Evolutionary conservation across 1,140 invertebrate species (phyloP).

Genomic region (Helicoverpa zea): DNA sequence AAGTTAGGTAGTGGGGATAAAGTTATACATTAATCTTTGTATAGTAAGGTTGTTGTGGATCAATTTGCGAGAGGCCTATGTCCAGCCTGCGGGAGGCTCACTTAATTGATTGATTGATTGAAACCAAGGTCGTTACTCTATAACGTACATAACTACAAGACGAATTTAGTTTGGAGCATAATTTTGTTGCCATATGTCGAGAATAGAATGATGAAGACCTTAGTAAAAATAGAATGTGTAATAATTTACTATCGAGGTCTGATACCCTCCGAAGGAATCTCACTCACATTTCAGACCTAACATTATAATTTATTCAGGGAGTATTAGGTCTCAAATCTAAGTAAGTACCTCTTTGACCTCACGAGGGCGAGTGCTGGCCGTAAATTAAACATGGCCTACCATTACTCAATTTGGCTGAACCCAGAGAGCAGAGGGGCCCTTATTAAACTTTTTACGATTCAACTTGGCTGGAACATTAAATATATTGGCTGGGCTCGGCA

Average conservation of each 20-base stretch:
- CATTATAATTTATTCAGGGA: constrained; percentile 21
- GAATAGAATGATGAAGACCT: no score
- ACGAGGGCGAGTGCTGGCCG: not conserved
- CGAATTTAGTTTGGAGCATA: no score
- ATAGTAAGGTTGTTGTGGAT: no score
- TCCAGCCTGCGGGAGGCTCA: no score
- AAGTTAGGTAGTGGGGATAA: no score
- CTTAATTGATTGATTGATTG: no score
- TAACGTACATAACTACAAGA: no score
- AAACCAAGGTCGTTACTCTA: no score
- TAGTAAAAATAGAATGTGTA: no score
- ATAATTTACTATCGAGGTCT: not conserved
- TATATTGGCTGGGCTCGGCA: constrained; percentile 33
- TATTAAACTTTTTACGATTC: constrained; percentile 48
- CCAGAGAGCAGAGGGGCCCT: constrained; percentile 27
- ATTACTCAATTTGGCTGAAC: constrained; percentile 45
- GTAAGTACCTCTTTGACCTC: constrained; percentile 15
- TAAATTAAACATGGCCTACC: constrained; percentile 46
- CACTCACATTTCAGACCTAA: not conserved
- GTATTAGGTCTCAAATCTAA: constrained; percentile 23
- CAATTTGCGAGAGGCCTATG: no score
- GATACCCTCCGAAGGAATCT: not conserved
- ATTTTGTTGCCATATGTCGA: no score
- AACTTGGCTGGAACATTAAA: constrained; percentile 43
- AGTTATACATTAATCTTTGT: no score